phyloP scores from a whole-genome alignment of 2,113 vertebrate species.

The Phrynosoma blainvillii region DNA sequence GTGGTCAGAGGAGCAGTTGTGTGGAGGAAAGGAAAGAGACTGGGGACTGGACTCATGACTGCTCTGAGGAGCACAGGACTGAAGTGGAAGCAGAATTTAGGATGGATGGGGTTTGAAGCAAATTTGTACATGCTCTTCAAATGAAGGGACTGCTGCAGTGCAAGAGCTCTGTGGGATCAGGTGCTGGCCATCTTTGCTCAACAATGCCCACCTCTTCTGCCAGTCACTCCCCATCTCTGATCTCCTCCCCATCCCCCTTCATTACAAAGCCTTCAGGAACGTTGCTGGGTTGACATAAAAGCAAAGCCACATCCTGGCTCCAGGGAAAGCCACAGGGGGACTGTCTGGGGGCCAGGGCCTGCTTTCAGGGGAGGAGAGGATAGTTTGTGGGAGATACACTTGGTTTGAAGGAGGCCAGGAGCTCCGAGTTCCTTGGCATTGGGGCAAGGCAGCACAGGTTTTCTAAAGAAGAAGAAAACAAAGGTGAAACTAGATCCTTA shows the following conservation, averaged over 20 bases:
- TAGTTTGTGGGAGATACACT: not conserved
- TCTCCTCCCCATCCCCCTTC: constrained; percentile 2
- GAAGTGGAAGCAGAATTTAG: not conserved
- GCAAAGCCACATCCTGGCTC: constrained; percentile 42
- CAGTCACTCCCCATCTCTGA: not conserved
- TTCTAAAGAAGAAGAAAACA: not conserved
- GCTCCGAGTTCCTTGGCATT: not conserved
- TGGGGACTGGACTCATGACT: not conserved
- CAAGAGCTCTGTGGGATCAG: not conserved
- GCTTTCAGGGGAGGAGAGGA: not conserved
- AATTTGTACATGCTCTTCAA: not conserved
- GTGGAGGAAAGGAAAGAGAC: not conserved
- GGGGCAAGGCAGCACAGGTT: not conserved
- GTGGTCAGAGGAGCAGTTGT: not conserved
- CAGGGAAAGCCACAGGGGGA: constrained; percentile 25
- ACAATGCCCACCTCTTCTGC: not conserved
- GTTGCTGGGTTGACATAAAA: constrained; percentile 29
- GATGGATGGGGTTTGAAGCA: not conserved
- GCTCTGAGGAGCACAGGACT: not conserved
- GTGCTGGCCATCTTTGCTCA: not conserved
- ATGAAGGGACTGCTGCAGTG: not conserved
- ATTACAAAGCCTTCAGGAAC: constrained; percentile 31
- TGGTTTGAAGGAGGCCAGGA: not conserved
- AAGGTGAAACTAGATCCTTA: not conserved
- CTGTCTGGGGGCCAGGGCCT: not conserved